Evolutionary conservation across 2,113 vertebrate genomes (phyloP), one percentile per base, ranked within the genome.

Genomic region (Sinocyclocheilus maitianheensis): DNA sequence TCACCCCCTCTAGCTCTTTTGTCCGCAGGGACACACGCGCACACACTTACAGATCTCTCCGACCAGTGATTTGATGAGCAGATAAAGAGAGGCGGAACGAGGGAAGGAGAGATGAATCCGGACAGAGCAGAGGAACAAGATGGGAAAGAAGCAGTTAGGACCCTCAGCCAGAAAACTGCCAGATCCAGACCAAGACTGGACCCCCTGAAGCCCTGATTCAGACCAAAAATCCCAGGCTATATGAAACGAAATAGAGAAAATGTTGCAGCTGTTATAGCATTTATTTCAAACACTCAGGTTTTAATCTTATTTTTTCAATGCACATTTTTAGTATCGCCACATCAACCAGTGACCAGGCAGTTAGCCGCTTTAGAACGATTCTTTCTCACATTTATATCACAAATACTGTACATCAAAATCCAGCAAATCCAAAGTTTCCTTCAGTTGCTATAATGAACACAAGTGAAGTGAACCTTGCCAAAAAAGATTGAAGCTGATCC

Each of bases 1-100:
- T 90, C 46, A 79, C 86, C 85, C 60, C 63, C 83, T 63, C 65
- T 71, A 34, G 53, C 85, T 89, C 81, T 87, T 74, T 30, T 78
- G 85, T 80, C 77, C 18, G 5, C 48, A 51, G 63, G 48, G 84
- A 81, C 79, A 40, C 77, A 26, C 43, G 9, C 88, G 77, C 81
- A 55, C 81, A 78, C 85, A 82, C 62, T 71, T 81, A 82, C 80
- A 26, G 77, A 65, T 72, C 88, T 62, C n/a, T 46, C 40, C 84
- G 84, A 78, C 86, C 76, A 46, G 65, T 85, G 74, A 86, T 81
- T 53, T 22, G 83, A 87, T 88, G 83, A 91, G 77, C 51, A 78
- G 86, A 83, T 84, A 84, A 71, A 78, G 71, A 83, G 82, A 80
- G 71, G 51, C n/a, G 58, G 58, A 62, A n/a, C 20, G 58, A 62